A percentile compares a stretch with the other conserved stretches of the same genome.
Conservation (phyloP, 1,140 invertebrate species). For the Eupristina koningsbergeri region DNA sequence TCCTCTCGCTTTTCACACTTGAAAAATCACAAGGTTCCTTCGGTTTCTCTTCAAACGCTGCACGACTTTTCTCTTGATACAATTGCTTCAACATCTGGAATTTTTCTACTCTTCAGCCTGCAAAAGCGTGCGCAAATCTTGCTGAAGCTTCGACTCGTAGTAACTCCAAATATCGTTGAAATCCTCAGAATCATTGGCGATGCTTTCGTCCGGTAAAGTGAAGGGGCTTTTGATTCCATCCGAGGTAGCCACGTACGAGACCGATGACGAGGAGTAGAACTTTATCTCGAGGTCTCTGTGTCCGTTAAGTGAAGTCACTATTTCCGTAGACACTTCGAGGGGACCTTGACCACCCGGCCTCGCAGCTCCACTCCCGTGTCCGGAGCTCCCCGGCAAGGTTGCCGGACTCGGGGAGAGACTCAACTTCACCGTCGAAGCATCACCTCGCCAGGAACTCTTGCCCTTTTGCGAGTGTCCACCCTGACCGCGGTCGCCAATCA, state of each 20-base stretch:
- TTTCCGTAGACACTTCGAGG: slow-evolving; percentile 83
- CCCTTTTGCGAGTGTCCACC: slow-evolving; percentile 49
- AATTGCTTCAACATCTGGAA: too few species aligned
- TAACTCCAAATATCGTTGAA: slow-evolving; percentile 71
- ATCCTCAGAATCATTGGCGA: slow-evolving; percentile 61
- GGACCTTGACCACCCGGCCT: slow-evolving; percentile 56
- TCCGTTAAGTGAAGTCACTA: slow-evolving; percentile 83
- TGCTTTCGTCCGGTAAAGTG: slow-evolving; percentile 54
- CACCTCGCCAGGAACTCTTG: slow-evolving; percentile 62
- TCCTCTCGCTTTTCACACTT: slow-evolving; percentile 33
- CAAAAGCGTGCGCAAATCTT: slow-evolving; percentile 68
- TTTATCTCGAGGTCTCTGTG: slow-evolving; percentile 85
- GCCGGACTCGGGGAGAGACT: slow-evolving; percentile 59
- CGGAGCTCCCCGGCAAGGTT: slow-evolving; percentile 21
- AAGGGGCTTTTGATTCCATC: slow-evolving; percentile 41
- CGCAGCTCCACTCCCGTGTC: slow-evolving; percentile 16
- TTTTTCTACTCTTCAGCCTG: slow-evolving; percentile 71
- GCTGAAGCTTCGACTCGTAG: slow-evolving; percentile 69
- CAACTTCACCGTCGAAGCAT: slow-evolving; percentile 50
- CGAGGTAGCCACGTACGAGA: neutral
- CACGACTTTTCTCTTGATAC: neutral
- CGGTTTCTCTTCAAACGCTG: neutral
- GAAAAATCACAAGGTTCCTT: slow-evolving; percentile 16
- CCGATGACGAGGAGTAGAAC: slow-evolving; percentile 78
- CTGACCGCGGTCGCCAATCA: slow-evolving; percentile 73